phyloP scores from a whole-genome alignment of 1,140 invertebrate genomes.

The Apolygus lucorum region DNA sequence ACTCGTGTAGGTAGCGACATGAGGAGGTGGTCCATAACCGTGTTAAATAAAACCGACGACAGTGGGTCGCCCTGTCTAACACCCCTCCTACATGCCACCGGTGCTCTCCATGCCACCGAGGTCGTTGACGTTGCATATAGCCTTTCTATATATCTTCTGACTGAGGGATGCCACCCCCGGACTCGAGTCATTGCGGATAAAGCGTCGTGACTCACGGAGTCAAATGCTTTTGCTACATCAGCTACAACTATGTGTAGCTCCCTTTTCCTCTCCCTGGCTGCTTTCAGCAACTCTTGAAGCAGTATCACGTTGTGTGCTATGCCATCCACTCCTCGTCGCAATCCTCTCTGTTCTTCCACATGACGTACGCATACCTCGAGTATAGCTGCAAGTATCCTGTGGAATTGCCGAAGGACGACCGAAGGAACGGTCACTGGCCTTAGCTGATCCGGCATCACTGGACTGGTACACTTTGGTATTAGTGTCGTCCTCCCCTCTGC shows the following conservation, averaged over 20 bases:
- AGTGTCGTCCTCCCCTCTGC: neutral
- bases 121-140: neutral
- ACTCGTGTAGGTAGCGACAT: neutral
- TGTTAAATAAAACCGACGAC: neutral
- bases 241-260: neutral
- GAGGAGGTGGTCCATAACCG: neutral
- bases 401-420: neutral
- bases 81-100: neutral
- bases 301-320: neutral
- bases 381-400: neutral
- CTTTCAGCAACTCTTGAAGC: neutral
- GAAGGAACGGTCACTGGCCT: neutral
- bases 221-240: neutral
- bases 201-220: neutral
- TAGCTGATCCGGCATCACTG: neutral
- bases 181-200: conserved; percentile 17
- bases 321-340: neutral
- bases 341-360: neutral
- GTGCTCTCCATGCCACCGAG: neutral
- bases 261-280: neutral
- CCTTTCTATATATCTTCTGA: neutral
- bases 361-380: neutral
- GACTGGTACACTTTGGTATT: neutral
- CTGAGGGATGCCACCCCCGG: neutral
- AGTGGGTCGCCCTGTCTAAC: neutral